A percentile compares a stretch with the other conserved stretches of the same genome.
phyloP scores from a whole-genome alignment of 2,888 invertebrate genomes.

The Eupithecia centaureata region DNA sequence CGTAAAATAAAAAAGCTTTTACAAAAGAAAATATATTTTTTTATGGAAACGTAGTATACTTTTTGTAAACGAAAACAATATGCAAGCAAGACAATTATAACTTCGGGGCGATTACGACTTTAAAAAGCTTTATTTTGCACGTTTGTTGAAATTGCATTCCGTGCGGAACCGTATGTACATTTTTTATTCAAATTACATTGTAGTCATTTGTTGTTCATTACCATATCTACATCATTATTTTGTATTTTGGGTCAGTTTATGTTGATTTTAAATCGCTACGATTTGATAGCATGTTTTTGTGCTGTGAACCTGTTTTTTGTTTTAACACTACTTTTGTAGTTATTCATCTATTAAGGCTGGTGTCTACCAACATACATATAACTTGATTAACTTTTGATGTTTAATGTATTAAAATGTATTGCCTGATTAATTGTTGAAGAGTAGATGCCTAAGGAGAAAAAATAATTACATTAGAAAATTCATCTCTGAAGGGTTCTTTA shows the following conservation, averaged over 20 bases:
- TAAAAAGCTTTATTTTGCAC: constrained; percentile 1
- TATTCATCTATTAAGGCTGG: too few relatives aligned
- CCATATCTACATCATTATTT: neutral
- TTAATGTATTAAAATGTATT: too few relatives aligned
- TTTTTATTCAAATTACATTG: neutral
- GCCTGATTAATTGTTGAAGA: too few relatives aligned
- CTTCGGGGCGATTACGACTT: constrained; percentile 11
- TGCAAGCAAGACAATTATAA: constrained; percentile 25
- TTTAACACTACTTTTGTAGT: too few relatives aligned
- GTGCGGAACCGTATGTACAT: neutral
- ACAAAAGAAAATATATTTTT: constrained; percentile 16
- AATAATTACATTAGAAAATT: too few relatives aligned
- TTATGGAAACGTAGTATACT: constrained; percentile 21
- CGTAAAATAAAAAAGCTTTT: neutral
- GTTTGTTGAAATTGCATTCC: neutral
- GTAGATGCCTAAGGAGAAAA: too few relatives aligned
- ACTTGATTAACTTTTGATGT: too few relatives aligned
- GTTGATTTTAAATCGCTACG: neutral
- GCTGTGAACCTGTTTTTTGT: neutral
- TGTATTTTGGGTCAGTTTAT: neutral
- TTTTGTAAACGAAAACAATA: constrained; percentile 21
- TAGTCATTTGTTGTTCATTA: neutral
- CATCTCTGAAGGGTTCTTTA: too few relatives aligned
- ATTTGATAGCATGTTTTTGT: neutral
- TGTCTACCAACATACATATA: too few relatives aligned